A percentile compares a stretch with the other conserved stretches of the same genome.
These are phyloP conservation scores for Notocelia uddmanniana DNA, from an alignment of 2,888 invertebrate genomes.

Conservation along the genomic window DNA sequence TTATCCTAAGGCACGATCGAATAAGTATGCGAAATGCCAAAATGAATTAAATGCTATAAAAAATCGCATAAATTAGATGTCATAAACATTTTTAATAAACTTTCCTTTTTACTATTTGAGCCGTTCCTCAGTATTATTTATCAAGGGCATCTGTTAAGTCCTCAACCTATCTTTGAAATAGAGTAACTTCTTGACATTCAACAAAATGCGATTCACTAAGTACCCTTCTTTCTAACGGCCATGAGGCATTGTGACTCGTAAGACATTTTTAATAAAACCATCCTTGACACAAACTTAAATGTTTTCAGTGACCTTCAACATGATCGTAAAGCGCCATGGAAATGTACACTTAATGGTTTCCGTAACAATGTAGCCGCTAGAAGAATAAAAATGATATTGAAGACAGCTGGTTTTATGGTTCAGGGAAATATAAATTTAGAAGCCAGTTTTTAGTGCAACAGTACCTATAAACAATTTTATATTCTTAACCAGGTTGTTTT, in stretches of 20 bases:
- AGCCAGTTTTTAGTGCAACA: not conserved
- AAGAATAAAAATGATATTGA: conserved; percentile 18
- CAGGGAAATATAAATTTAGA: not conserved
- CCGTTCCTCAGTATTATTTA: not conserved
- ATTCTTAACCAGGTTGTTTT: too few species aligned
- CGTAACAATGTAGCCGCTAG: conserved; percentile 24
- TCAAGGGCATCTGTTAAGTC: conserved; percentile 1
- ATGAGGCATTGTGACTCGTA: conserved; percentile 8
- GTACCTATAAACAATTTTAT: not conserved
- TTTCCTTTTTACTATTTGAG: too few species aligned
- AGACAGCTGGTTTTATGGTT: conserved; percentile 19
- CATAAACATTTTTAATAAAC: too few species aligned
- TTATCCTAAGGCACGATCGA: too few species aligned
- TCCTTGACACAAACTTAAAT: conserved; percentile 41
- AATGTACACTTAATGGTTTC: not conserved
- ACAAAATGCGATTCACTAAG: conserved; percentile 12
- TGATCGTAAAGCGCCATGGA: conserved; percentile 28
- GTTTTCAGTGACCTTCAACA: conserved; percentile 22
- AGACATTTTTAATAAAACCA: conserved; percentile 35
- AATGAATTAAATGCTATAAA: too few species aligned
- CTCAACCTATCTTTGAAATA: conserved; percentile 1
- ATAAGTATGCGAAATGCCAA: too few species aligned
- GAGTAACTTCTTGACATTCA: conserved; percentile 23
- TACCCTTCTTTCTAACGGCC: not conserved
- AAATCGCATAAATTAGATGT: too few species aligned